A percentile compares a stretch with the other conserved stretches of the same genome.
phyloP scores from a whole-genome alignment of 2,797 vertebrate species.

The Malurus leucopterus region DNA sequence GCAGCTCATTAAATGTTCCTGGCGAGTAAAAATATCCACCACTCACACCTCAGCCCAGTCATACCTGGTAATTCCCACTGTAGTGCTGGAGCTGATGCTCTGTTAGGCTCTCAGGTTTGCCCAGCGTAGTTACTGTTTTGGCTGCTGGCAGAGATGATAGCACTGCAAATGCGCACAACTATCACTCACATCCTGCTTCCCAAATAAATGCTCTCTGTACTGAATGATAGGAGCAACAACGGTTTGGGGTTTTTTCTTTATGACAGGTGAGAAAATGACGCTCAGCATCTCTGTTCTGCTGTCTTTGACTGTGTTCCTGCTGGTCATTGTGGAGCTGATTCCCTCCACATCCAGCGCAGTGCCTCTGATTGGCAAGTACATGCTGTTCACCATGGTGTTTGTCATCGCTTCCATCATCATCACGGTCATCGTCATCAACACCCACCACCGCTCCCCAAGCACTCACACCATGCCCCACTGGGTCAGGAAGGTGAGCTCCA shows the following conservation, averaged over 20 bases:
- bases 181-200: not conserved
- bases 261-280: conserved; percentile 94
- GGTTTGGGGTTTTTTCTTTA: not conserved
- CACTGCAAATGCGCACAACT: not conserved
- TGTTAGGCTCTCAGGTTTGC: not conserved
- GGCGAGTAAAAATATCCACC: not conserved
- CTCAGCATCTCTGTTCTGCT: conserved; percentile 94
- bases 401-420: conserved; percentile 96
- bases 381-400: conserved; percentile 97
- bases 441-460: conserved; percentile 93
- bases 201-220: not conserved
- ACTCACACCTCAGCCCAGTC: not conserved
- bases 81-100: not conserved
- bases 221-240: not conserved
- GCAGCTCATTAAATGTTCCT: not conserved
- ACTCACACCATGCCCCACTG: conserved; percentile 91
- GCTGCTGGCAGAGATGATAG: not conserved
- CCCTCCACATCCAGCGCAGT: conserved; percentile 95
- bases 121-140: not conserved
- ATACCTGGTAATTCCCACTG: not conserved
- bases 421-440: conserved; percentile 96
- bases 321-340: conserved; percentile 96
- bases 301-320: conserved; percentile 92
- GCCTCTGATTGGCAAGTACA: conserved; percentile 96
- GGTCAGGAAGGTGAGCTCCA: conserved; percentile 86